A percentile compares a stretch with the other conserved stretches of the same genome.
phyloP scores from a whole-genome alignment of 2,797 vertebrate genomes.

The Anableps anableps region DNA sequence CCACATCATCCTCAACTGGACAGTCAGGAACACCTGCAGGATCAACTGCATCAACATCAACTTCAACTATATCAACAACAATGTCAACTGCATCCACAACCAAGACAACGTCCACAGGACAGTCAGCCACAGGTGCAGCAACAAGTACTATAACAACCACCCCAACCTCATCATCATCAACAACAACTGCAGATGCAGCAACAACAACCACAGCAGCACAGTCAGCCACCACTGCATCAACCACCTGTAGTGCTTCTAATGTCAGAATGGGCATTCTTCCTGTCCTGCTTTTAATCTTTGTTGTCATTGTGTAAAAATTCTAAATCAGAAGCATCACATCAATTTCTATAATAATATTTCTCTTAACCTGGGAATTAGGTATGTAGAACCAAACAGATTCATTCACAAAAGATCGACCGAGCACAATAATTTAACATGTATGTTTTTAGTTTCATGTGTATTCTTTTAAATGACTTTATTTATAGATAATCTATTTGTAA shows the following conservation, averaged over 20 bases:
- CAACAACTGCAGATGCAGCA: too few species aligned
- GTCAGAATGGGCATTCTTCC: background rate
- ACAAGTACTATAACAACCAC: background rate
- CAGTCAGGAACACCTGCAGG: background rate
- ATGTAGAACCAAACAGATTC: too few species aligned
- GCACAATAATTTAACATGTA: too few species aligned
- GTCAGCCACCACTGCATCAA: background rate
- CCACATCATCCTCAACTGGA: background rate
- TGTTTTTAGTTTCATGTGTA: too few species aligned
- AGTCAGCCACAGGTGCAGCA: background rate
- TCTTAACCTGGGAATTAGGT: background rate
- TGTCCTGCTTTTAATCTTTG: background rate
- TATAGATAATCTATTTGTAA: too few species aligned
- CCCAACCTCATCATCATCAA: too few species aligned
- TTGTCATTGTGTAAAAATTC: background rate
- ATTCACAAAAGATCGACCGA: too few species aligned
- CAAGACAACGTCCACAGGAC: background rate
- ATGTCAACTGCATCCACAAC: background rate
- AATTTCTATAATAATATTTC: background rate
- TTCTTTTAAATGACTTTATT: too few species aligned
- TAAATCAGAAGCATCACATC: background rate
- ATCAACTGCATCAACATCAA: background rate
- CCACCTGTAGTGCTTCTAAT: background rate
- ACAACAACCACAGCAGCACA: background rate
- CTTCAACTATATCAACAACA: background rate